A percentile compares a stretch with the other conserved stretches of the same genome.
Evolutionary conservation across 2,113 vertebrate genomes (phyloP).

Genomic region (Hemichromis elongatus): DNA sequence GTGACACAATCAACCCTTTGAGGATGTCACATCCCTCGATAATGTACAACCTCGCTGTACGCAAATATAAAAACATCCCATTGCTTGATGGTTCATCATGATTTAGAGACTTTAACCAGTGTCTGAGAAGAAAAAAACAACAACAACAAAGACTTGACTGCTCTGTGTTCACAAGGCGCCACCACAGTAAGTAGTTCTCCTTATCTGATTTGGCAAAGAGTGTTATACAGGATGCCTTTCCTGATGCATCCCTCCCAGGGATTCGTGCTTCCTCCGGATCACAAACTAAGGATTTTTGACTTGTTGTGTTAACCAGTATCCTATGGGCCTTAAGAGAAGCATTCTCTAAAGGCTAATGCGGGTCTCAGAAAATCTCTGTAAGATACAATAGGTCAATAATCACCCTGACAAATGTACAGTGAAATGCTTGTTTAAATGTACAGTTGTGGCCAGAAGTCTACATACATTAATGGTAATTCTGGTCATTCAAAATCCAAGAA

Average conservation of each 20-base stretch:
- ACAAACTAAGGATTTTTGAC: neutral
- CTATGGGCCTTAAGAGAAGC: neutral
- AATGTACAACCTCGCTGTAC: neutral
- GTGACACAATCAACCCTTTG: neutral
- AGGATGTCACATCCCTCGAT: fast-evolving
- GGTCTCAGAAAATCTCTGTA: neutral
- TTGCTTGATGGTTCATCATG: neutral
- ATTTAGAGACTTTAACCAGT: neutral
- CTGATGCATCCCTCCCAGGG: neutral
- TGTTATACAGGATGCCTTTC: neutral
- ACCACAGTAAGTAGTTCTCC: neutral
- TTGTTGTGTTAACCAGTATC: neutral
- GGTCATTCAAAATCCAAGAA: neutral
- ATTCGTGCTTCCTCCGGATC: neutral
- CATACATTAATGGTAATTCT: neutral
- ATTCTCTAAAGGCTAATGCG: neutral
- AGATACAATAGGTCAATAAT: neutral
- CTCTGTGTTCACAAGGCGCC: neutral
- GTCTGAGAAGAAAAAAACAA: neutral
- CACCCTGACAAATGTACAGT: neutral
- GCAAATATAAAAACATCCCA: neutral
- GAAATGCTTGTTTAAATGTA: neutral
- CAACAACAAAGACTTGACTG: neutral
- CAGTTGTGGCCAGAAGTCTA: neutral
- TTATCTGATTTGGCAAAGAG: neutral